These are phyloP conservation scores for Drosophila pallidifrons DNA, from an alignment of 1,140 invertebrate genomes.

Conservation along the genomic window DNA sequence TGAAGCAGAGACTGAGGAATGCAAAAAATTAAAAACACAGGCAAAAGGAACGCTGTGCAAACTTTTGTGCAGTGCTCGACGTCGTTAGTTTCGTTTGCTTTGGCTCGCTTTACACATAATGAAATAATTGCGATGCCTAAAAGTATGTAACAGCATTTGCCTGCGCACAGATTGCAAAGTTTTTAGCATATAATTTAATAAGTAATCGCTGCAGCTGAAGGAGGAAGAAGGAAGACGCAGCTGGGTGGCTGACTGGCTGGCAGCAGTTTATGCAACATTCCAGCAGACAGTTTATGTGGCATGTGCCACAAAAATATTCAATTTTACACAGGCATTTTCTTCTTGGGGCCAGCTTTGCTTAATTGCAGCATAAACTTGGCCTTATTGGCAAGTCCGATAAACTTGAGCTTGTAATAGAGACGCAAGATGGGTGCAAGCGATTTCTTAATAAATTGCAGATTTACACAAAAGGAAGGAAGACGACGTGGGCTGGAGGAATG, in stretches of 20 bases:
- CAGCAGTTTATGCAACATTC: constrained; percentile 32
- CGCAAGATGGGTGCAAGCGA: constrained; percentile 40
- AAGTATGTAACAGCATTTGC: constrained; percentile 33
- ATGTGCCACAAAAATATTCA: constrained; percentile 65
- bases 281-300: constrained; percentile 60
- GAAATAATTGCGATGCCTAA: constrained; percentile 69
- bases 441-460: constrained; percentile 69
- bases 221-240: neutral
- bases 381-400: constrained; percentile 75
- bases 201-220: constrained; percentile 51
- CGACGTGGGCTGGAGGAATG: neutral
- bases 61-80: constrained; percentile 42
- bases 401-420: constrained; percentile 73
- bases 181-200: constrained; percentile 77
- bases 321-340: constrained; percentile 51
- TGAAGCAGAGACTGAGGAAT: constrained; percentile 44
- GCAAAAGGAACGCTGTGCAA: constrained; percentile 49
- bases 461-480: constrained; percentile 1
- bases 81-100: constrained; percentile 50
- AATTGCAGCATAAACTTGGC: constrained; percentile 77
- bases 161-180: constrained; percentile 36
- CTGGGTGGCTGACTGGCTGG: neutral
- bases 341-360: constrained; percentile 56
- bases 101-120: constrained; percentile 64
- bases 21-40: constrained; percentile 24